A percentile compares a stretch with the other conserved stretches of the same genome.
Conservation (phyloP, 2,113 vertebrate genomes). For the Alaudala cheleensis region DNA sequence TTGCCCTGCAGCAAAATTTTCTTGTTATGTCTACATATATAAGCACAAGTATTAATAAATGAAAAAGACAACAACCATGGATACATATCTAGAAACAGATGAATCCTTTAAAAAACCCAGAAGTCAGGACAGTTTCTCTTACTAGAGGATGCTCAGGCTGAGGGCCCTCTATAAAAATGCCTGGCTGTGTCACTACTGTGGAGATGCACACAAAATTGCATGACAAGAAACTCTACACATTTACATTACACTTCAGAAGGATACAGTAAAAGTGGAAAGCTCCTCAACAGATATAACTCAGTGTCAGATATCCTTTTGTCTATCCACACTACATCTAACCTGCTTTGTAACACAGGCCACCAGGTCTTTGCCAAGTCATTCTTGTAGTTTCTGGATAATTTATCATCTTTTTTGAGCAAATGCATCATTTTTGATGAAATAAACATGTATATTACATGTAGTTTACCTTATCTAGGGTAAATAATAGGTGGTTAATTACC, state of each 20-base stretch:
- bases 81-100: background rate
- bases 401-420: background rate
- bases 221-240: background rate
- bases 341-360: background rate
- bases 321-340: background rate
- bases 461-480: background rate
- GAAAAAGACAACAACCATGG: background rate
- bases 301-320: background rate
- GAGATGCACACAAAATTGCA: background rate
- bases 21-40: background rate
- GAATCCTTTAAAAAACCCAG: background rate
- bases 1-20: background rate
- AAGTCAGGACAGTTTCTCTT: background rate
- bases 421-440: background rate
- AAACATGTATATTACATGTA: background rate
- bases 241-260: background rate
- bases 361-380: background rate
- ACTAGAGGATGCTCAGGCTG: background rate
- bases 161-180: background rate
- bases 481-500: background rate
- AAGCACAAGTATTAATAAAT: background rate
- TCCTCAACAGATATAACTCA: background rate
- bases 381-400: background rate
- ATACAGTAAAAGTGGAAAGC: background rate
- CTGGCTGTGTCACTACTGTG: background rate